A percentile compares a stretch with the other conserved stretches of the same genome.
Conservation (phyloP, 2,888 invertebrate species). For the Cephus pygmeus region DNA sequence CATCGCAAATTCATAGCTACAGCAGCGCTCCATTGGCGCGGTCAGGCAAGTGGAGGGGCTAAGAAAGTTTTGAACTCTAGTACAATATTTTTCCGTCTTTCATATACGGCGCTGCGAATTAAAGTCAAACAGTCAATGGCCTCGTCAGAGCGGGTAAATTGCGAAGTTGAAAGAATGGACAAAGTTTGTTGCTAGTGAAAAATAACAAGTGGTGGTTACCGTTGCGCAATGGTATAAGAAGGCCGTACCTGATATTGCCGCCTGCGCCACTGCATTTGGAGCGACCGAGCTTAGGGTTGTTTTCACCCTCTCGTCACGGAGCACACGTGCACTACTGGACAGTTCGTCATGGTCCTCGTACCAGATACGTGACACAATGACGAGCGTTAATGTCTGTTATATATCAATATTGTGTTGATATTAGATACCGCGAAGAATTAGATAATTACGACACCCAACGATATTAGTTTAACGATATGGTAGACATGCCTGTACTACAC, state of each 20-base stretch:
- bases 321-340: constrained; percentile 47
- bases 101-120: background rate
- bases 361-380: constrained; percentile 45
- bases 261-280: constrained; percentile 39
- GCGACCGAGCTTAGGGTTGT: constrained; percentile 28
- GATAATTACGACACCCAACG: background rate
- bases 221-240: background rate
- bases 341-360: constrained; percentile 51
- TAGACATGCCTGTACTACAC: background rate
- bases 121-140: background rate
- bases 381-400: constrained; percentile 53
- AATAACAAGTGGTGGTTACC: background rate
- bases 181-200: background rate
- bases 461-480: background rate
- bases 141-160: background rate
- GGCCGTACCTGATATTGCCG: background rate
- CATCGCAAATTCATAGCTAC: constrained; percentile 40
- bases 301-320: constrained; percentile 31
- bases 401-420: constrained; percentile 47
- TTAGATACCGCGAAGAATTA: constrained; percentile 37
- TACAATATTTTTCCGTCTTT: background rate
- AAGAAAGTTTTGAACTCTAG: background rate
- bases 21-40: constrained; percentile 29
- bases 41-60: background rate
- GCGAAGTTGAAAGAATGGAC: background rate